Evolutionary conservation across 1,140 invertebrate species (phyloP), one percentile per base, ranked within the genome.

Genomic region (Sminthurides bifidus): DNA sequence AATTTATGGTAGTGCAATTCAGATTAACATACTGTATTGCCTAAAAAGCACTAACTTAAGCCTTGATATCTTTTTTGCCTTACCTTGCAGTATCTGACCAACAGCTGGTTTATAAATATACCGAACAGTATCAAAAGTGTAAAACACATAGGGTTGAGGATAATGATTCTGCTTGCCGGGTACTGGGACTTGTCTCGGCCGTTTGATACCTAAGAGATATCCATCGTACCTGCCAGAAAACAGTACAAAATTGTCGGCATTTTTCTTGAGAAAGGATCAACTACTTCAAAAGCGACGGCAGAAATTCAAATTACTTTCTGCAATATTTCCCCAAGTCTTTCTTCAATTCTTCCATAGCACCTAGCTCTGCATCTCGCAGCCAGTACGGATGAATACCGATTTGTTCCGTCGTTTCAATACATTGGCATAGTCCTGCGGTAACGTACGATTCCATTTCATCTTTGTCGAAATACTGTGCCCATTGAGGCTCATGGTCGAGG

Each of bases 341-440:
- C 8, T 33, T 27, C n/a, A 64, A 35, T 50, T 64, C 61, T 44
- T 54, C 55, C 26, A 40, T 37, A 6, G 59, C 53, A 24, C 61
- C 61, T 3, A 12, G 17, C 14, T 38, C 38, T 1, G 41, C 23
- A 37, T 58, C 38, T 27, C 51, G 15, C 1, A 64, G 24, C 61
- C 61, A 64, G 37, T 41, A 64, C 5, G 61, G 61, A 23, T 58
- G 61, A 27, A 64, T 10, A 1, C 55, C 58, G 24, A 60, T 40
- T 40, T 59, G 49, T 17, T 59, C 54, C 17, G 19, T 46, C 15
- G 51, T 41, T 23, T 58, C 51, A 3, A 38, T 3, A 40, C 48
- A 49, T 48, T 31, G 10, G 44, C 57, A 37, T 27, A 57, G 12
- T 35, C 56, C 56, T 40, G 31, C 8, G 1, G 50, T 49, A 0